phyloP scores from a whole-genome alignment of 2,797 vertebrate species.

The Onychomys torridus region DNA sequence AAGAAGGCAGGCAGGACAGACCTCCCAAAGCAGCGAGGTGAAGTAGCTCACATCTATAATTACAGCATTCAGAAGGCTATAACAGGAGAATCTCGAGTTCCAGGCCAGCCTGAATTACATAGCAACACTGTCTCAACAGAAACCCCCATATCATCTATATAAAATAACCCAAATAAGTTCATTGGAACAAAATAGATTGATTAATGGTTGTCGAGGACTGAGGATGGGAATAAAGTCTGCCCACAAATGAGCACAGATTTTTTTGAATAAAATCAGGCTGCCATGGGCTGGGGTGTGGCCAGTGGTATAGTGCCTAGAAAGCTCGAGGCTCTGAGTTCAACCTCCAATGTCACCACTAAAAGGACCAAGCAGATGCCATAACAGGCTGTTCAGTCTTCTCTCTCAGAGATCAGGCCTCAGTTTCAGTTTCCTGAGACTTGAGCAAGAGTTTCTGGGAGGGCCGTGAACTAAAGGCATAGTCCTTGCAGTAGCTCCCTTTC shows the following conservation, averaged over 20 bases:
- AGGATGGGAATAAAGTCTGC: neutral
- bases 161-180: slow-evolving; percentile 45
- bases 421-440: too few relatives aligned
- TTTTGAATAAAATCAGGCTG: slow-evolving; percentile 1
- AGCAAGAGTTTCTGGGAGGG: too few relatives aligned
- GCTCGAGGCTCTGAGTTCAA: neutral
- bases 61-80: neutral
- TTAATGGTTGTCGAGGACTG: neutral
- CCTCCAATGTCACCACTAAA: neutral
- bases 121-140: neutral
- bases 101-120: neutral
- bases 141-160: slow-evolving; percentile 29
- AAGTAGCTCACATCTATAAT: neutral
- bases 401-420: too few relatives aligned
- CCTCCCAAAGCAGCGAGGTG: neutral
- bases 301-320: neutral
- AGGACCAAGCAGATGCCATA: too few relatives aligned
- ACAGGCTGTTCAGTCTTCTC: too few relatives aligned
- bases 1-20: neutral
- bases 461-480: too few relatives aligned
- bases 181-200: slow-evolving; percentile 28
- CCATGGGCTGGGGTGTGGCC: neutral
- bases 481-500: too few relatives aligned
- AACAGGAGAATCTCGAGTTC: neutral
- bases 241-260: neutral